phyloP scores from a whole-genome alignment of 2,888 invertebrate genomes.

The Brenthis daphne region DNA sequence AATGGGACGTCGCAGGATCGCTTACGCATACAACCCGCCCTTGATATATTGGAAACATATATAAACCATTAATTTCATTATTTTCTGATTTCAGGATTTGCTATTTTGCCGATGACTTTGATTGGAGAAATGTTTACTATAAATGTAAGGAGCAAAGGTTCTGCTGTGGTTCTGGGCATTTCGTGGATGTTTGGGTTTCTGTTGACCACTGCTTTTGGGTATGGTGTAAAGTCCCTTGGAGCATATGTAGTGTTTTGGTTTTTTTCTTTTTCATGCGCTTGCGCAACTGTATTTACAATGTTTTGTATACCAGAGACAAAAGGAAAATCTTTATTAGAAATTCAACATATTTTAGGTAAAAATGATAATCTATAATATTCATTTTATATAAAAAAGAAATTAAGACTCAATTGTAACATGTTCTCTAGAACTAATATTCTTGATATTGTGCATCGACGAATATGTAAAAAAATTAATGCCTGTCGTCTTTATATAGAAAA shows the following conservation, averaged over 20 bases:
- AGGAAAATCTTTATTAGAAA: slow-evolving; percentile 88
- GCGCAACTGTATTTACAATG: slow-evolving; percentile 83
- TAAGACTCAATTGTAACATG: no score
- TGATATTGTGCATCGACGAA: no score
- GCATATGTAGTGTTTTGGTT: slow-evolving; percentile 84
- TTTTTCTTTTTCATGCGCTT: slow-evolving; percentile 68
- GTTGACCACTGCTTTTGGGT: slow-evolving; percentile 40
- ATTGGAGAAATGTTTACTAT: slow-evolving; percentile 44
- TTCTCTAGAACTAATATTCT: no score
- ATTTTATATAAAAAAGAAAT: no score
- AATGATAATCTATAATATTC: no score
- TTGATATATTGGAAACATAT: no score
- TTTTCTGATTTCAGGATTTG: slow-evolving; percentile 39
- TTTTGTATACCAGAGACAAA: slow-evolving; percentile 90
- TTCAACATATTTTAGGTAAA: slow-evolving; percentile 81
- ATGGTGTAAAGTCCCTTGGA: slow-evolving; percentile 65
- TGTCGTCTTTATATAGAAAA: no score
- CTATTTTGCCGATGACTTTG: slow-evolving; percentile 41
- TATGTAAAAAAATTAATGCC: no score
- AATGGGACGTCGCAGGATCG: no score
- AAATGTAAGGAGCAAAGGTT: slow-evolving; percentile 44
- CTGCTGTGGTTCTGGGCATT: slow-evolving; percentile 35
- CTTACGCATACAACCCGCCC: no score
- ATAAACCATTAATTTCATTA: neutral
- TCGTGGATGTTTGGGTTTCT: slow-evolving; percentile 41